Percentiles rank a stretch among this genome's conserved stretches.
These are phyloP conservation scores for Nyctalus aviator DNA, from an alignment of 2,797 vertebrate genomes.

Conservation along the genomic window DNA sequence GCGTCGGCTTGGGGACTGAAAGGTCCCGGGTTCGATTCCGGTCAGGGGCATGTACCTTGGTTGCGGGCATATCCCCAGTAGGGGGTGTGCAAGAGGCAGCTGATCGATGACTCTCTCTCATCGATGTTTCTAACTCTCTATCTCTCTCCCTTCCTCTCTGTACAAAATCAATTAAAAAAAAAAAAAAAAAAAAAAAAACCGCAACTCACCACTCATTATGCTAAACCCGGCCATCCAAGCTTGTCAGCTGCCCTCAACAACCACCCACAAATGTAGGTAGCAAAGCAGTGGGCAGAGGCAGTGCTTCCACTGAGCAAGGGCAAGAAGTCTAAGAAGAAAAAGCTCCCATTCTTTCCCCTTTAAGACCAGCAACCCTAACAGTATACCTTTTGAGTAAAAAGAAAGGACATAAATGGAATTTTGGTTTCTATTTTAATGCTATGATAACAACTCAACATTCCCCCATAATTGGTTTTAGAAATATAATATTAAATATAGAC, in stretches of 20 bases:
- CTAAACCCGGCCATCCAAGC: neutral
- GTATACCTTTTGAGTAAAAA: neutral
- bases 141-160: too few species aligned
- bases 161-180: too few species aligned
- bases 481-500: neutral
- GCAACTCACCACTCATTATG: neutral
- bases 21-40: too few species aligned
- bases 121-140: too few species aligned
- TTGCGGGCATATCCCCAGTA: too few species aligned
- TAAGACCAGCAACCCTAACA: neutral
- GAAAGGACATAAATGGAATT: neutral
- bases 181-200: too few species aligned
- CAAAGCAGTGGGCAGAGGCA: too few species aligned
- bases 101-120: too few species aligned
- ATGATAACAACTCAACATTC: neutral
- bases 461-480: constrained; percentile 17
- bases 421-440: neutral
- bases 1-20: too few species aligned
- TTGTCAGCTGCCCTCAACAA: neutral
- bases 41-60: too few species aligned
- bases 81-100: too few species aligned
- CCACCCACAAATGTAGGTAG: neutral
- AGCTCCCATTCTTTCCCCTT: neutral
- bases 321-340: neutral
- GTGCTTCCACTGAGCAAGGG: neutral